phyloP scores from a whole-genome alignment of 1,140 invertebrate species.

The Thaumatotibia leucotreta region DNA sequence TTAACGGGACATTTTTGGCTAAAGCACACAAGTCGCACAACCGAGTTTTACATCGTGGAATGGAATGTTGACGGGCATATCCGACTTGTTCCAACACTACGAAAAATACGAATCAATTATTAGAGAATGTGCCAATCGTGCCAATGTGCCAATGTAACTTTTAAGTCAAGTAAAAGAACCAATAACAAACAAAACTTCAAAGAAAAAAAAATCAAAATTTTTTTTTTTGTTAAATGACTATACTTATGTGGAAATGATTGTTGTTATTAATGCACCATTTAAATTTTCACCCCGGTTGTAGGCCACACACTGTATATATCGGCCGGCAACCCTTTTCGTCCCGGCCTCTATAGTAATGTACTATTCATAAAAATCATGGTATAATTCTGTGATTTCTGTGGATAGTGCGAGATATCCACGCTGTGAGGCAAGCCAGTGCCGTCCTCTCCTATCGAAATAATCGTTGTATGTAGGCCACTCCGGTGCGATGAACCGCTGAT shows the following conservation, averaged over 20 bases:
- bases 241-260: too few relatives aligned
- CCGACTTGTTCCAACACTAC: not conserved
- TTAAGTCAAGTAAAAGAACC: too few relatives aligned
- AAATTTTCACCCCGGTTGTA: too few relatives aligned
- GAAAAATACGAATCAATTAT: too few relatives aligned
- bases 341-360: not conserved
- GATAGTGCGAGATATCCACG: not conserved
- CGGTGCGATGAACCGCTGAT: conserved; percentile 60
- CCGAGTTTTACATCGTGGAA: not conserved
- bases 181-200: too few relatives aligned
- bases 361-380: not conserved
- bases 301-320: too few relatives aligned
- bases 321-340: too few relatives aligned
- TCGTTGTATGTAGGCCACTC: conserved; percentile 60
- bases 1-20: not conserved
- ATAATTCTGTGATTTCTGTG: not conserved
- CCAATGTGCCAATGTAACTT: too few relatives aligned
- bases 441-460: conserved; percentile 58
- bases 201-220: too few relatives aligned
- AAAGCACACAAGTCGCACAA: not conserved
- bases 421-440: conserved; percentile 1
- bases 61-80: not conserved
- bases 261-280: too few relatives aligned
- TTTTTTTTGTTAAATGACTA: too few relatives aligned
- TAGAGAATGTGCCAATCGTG: too few relatives aligned